Conservation (phyloP, 2,113 vertebrate genomes). For the Misgurnus anguillicaudatus region DNA sequence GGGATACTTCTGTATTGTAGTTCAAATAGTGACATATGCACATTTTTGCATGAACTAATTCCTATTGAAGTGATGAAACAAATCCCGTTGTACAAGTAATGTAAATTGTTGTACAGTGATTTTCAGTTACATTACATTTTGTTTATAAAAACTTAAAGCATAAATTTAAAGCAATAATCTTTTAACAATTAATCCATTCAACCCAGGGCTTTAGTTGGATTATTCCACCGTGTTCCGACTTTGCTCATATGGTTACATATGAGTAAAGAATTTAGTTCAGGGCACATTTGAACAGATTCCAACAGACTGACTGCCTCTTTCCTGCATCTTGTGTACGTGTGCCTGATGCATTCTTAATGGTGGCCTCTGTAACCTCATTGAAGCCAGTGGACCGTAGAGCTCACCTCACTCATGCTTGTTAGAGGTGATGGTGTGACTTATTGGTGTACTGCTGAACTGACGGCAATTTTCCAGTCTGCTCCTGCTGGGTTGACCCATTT, state of each 20-base stretch:
- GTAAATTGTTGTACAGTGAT: too few relatives aligned
- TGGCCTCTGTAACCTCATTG: conserved; percentile 10
- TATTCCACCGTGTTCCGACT: neutral
- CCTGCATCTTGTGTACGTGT: neutral
- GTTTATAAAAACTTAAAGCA: neutral
- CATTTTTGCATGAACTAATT: too few relatives aligned
- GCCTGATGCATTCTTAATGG: conserved; percentile 35
- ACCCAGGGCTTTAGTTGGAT: neutral
- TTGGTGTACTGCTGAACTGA: conserved; percentile 21
- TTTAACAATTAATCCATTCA: neutral
- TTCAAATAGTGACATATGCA: too few relatives aligned
- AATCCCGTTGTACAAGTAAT: too few relatives aligned
- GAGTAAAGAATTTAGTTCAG: neutral
- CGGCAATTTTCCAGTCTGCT: conserved; percentile 14
- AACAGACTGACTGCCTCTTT: neutral
- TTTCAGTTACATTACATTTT: too few relatives aligned
- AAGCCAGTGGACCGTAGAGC: conserved; percentile 1
- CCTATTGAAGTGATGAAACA: too few relatives aligned
- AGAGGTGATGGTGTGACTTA: conserved; percentile 31
- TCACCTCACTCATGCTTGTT: conserved; percentile 18
- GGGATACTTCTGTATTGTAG: too few relatives aligned
- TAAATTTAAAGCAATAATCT: neutral
- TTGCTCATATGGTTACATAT: neutral
- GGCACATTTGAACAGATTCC: conserved; percentile 11
- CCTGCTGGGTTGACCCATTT: conserved; percentile 21